Base-by-base conservation (phyloP, 1,140 invertebrate species). In the Theocolax elegans region DNA sequence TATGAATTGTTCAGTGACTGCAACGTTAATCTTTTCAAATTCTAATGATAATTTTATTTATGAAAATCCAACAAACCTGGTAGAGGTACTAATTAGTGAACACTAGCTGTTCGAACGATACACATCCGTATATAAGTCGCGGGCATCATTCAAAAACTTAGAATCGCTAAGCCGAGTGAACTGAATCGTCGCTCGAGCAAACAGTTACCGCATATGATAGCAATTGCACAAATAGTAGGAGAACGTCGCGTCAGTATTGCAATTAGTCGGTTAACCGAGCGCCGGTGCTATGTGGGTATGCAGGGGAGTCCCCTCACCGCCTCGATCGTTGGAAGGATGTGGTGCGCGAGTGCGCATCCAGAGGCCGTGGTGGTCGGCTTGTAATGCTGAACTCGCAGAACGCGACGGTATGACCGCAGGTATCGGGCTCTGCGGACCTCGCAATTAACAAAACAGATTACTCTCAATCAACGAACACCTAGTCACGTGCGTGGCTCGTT, bases 371-470 rank as follows among this genome's bases (percentile, higher is more conserved):
- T 13, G 23, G 29, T 21, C 31, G n/a, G 31, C 31, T 48, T 29
- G 17, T n/a, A 31, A 29, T 44, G 75, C 76, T 79, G 78, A 79
- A 81, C 78, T 63, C 23, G 59, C 46, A 49, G 72, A 48, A 3
- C 75, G 77, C 74, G 71, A 44, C 71, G 71, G 77, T 74, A 72
- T 67, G 73, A 81, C 80, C 79, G 71, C 79, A 81, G 74, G 75
- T 80, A 82, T 80, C 77, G 77, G 72, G 56, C 27, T 4, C 77
- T 75, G 75, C 77, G 75, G 77, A 81, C 76, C 77, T 79, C 79
- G 79, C 81, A 82, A 82, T 82, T 82, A 82, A 81, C 81, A 81
- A 81, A 82, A 82, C 79, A 81, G 80, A 81, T 80, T 81, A 81
- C 77, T 76, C 77, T 81, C 81, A 77, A 82, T 82, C 81, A 82